Evolutionary conservation across 2,888 invertebrate species (phyloP), one percentile per base, ranked within the genome.

Genomic region (Caenorhabditis sinica): DNA sequence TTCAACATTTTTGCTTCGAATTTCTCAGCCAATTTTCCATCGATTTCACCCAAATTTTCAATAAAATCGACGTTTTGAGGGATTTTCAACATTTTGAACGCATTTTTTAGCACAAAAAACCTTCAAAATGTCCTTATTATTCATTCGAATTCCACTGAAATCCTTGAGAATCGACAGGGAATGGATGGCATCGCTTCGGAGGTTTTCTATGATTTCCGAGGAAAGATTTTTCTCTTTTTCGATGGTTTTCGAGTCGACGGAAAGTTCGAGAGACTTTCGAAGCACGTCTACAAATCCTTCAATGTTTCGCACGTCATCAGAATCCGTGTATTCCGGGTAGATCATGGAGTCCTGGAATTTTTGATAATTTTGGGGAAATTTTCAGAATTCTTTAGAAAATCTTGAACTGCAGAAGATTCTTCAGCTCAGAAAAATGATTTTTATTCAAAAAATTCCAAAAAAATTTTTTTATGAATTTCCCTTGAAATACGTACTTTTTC

Each of bases 401-500:
- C n/a, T n/a, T n/a, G n/a, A n/a, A n/a, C n/a, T 40, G 9, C 13
- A 1, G 9, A 40, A 40, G 11, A 40, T 13, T 40, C 13, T 40
- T 40, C 4, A 13, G 11, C 9, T 2, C 11, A 0, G 9, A 0
- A 40, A 40, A 40, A 1, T 13, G 1, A 0, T 1, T 40, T 40
- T 40, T 40, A n/a, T n/a, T n/a, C n/a, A n/a, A n/a, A n/a, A n/a
- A n/a, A n/a, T 40, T n/a, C n/a, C n/a, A n/a, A n/a, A 33, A 36
- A 36, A 60, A 13, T 60, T n/a, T 9, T 13, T n/a, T 20, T 36
- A 36, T 33, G 1, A 9, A 4, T n/a, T n/a, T 0, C n/a, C n/a
- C n/a, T n/a, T n/a, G n/a, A n/a, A n/a, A n/a, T n/a, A 2, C 63
- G 28, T 11, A 92, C 92, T 87, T 92, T 92, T 75, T 92, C 92